Conservation (phyloP, 2,113 vertebrate genomes). For the Xyrauchen texanus region DNA sequence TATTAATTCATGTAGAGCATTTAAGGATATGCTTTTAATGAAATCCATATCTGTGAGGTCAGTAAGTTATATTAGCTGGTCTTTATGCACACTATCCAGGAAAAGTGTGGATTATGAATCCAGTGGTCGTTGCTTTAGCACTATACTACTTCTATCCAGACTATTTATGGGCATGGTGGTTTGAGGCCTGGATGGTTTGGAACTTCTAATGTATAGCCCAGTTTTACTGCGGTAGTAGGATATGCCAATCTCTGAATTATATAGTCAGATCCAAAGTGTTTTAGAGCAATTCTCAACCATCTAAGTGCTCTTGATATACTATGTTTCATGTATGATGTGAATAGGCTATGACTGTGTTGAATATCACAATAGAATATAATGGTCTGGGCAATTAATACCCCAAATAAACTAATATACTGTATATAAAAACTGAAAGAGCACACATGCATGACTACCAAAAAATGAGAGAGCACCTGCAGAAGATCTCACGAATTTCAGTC, state of each 20-base stretch:
- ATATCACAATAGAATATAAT: no score
- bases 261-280: conserved; percentile 9
- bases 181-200: conserved; percentile 36
- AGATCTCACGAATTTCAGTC: no score
- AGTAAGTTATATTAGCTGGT: not conserved
- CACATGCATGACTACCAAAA: no score
- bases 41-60: not conserved
- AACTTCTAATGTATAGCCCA: conserved; percentile 29
- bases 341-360: no score
- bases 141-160: not conserved
- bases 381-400: no score
- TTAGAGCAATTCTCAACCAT: no score
- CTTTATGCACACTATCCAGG: not conserved
- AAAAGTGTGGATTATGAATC: not conserved
- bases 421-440: no score
- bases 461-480: no score
- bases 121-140: not conserved
- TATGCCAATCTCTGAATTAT: conserved; percentile 7
- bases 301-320: no score
- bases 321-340: no score
- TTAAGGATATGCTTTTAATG: not conserved
- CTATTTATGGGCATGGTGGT: conserved; percentile 16
- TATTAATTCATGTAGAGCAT: no score
- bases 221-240: conserved; percentile 27
- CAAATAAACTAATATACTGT: no score